These are phyloP conservation scores for Colletes latitarsis DNA, from an alignment of 1,140 invertebrate genomes.

Conservation along the genomic window DNA sequence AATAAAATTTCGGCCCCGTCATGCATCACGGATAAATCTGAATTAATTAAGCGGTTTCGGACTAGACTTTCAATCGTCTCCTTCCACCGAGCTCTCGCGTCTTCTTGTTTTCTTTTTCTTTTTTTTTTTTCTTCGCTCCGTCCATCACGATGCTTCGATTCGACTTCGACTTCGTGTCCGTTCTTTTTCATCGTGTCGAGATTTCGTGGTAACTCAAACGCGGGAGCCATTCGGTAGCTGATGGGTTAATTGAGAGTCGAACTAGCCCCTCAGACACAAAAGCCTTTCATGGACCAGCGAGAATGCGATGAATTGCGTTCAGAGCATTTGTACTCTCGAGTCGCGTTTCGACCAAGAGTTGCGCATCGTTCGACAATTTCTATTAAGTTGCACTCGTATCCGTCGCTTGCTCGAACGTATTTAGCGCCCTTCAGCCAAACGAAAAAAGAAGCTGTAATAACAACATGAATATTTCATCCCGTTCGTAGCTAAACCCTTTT, in stretches of 20 bases:
- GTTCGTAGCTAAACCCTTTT: conserved; percentile 30
- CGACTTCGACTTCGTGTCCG: conserved; percentile 49
- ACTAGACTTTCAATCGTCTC: conserved; percentile 62
- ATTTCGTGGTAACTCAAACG: conserved; percentile 73
- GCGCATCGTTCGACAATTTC: neutral
- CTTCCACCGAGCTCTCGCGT: conserved; percentile 22
- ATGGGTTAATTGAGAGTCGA: conserved; percentile 79
- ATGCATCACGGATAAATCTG: conserved; percentile 79
- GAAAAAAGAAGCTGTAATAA: conserved; percentile 64
- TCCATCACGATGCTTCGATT: conserved; percentile 26
- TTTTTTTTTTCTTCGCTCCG: conserved; percentile 1
- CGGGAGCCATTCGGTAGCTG: conserved; percentile 78
- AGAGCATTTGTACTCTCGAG: conserved; percentile 14
- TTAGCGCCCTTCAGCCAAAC: neutral
- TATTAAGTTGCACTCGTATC: neutral
- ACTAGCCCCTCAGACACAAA: conserved; percentile 72
- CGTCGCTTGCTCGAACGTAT: no score
- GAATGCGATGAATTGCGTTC: conserved; percentile 69
- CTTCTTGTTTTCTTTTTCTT: conserved; percentile 2
- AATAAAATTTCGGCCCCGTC: conserved; percentile 77
- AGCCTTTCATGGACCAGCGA: conserved; percentile 69
- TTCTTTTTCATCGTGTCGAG: conserved; percentile 52
- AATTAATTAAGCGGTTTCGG: conserved; percentile 79
- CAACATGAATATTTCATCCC: conserved; percentile 72
- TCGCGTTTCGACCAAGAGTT: conserved; percentile 22